Conservation (phyloP, 2,113 vertebrate genomes). For the Lepidothrix coronata region DNA sequence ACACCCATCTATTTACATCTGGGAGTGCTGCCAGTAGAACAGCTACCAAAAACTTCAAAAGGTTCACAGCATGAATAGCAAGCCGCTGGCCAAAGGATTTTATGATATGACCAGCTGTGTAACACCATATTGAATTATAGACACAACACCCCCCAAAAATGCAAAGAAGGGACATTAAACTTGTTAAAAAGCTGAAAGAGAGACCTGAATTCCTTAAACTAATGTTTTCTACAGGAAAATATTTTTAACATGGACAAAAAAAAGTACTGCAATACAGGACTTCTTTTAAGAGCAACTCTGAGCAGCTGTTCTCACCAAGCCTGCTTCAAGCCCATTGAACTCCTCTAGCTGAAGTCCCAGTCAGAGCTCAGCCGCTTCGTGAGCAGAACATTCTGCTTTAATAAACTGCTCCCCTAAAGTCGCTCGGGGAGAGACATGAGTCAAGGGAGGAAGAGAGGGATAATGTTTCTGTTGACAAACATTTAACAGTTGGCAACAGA, state of each 20-base stretch:
- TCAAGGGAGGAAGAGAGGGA: constrained; percentile 24
- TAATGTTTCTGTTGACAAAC: constrained; percentile 55
- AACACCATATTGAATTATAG: background rate
- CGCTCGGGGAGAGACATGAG: background rate
- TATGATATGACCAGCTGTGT: constrained; percentile 35
- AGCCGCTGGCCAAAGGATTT: constrained; percentile 42
- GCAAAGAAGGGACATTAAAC: background rate
- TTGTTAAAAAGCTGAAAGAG: background rate
- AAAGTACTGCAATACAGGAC: background rate
- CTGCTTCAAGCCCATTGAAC: background rate
- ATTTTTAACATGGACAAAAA: background rate
- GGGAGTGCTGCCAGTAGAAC: constrained; percentile 35
- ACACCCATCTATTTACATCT: constrained; percentile 42
- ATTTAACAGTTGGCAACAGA: constrained; percentile 2
- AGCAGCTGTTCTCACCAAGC: background rate
- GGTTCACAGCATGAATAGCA: constrained; percentile 21
- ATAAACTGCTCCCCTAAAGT: background rate
- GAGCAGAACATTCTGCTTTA: background rate
- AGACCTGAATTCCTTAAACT: background rate
- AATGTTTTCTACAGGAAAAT: background rate
- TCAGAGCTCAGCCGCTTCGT: background rate
- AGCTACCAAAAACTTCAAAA: constrained; percentile 66
- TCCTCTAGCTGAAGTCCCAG: background rate
- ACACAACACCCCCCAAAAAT: background rate
- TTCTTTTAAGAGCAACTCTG: background rate